phyloP scores from a whole-genome alignment of 2,113 vertebrate species.

The Pluvialis apricaria region DNA sequence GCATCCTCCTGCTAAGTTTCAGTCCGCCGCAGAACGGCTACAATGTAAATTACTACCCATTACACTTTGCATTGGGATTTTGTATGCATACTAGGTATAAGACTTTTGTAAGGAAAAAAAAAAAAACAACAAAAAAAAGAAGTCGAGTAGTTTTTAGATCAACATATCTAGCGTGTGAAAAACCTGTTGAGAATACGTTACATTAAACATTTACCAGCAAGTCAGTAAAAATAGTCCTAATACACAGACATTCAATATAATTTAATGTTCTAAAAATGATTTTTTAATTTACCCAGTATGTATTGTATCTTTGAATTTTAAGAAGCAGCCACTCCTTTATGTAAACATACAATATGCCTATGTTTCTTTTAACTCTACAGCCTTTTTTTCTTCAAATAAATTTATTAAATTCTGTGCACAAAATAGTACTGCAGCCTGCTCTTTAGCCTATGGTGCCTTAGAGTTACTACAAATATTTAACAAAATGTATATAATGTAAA shows the following conservation, averaged over 20 bases:
- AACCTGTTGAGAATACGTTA: conserved; percentile 55
- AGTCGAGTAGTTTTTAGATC: conserved; percentile 68
- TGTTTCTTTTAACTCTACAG: conserved; percentile 64
- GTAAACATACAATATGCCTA: conserved; percentile 62
- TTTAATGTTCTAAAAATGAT: conserved; percentile 66
- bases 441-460: conserved; percentile 88
- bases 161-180: conserved; percentile 62
- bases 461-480: conserved; percentile 83
- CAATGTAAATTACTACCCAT: conserved; percentile 57
- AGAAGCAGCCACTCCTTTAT: conserved; percentile 59
- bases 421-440: conserved; percentile 78
- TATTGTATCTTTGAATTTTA: conserved; percentile 60
- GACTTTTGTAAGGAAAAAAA: conserved; percentile 58
- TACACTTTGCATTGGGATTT: conserved; percentile 55
- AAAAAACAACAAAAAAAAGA: neutral
- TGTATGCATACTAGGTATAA: conserved; percentile 62
- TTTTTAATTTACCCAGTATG: conserved; percentile 40
- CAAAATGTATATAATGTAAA: conserved; percentile 85
- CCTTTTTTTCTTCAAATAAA: conserved; percentile 53
- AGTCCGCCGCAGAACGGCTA: conserved; percentile 21
- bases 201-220: conserved; percentile 65
- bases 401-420: conserved; percentile 76
- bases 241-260: conserved; percentile 51
- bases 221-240: conserved; percentile 59
- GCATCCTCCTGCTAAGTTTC: conserved; percentile 37